These are phyloP conservation scores for Myanophis thanlyinensis DNA, from an alignment of 2,113 vertebrate genomes.

Conservation along the genomic window DNA sequence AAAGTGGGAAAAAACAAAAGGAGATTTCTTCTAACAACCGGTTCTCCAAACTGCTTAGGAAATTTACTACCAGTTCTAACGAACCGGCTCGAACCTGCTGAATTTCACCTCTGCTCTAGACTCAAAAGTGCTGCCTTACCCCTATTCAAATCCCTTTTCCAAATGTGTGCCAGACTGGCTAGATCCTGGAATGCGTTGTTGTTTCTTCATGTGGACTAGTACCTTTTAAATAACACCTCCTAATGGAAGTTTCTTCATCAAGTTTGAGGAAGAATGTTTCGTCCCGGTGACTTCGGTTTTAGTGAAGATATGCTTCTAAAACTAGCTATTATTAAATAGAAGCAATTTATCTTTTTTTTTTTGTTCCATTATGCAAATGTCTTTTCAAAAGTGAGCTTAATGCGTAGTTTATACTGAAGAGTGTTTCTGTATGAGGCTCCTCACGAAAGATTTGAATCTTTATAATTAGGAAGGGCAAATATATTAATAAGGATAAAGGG, in stretches of 20 bases:
- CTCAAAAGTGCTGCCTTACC: neutral
- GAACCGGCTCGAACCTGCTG: too few species aligned
- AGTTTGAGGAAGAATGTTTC: slow-evolving; percentile 51
- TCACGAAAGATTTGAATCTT: slow-evolving; percentile 80
- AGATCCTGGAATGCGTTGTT: neutral
- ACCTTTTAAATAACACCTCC: slow-evolving; percentile 35
- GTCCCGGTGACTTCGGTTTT: slow-evolving; percentile 40
- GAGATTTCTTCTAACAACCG: too few species aligned
- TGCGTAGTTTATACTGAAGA: slow-evolving; percentile 67
- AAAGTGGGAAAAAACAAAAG: too few species aligned
- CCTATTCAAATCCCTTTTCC: neutral
- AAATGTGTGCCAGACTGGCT: neutral
- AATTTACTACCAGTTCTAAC: too few species aligned
- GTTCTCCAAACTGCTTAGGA: too few species aligned
- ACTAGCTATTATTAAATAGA: slow-evolving; percentile 64
- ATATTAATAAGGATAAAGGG: slow-evolving; percentile 78
- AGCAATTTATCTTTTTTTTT: slow-evolving; percentile 68
- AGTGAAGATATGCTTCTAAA: slow-evolving; percentile 40
- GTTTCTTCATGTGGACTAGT: neutral
- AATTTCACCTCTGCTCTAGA: too few species aligned
- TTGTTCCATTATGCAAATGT: slow-evolving; percentile 69
- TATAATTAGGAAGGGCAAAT: slow-evolving; percentile 78
- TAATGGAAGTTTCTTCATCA: slow-evolving; percentile 43
- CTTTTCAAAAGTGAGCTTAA: slow-evolving; percentile 68
- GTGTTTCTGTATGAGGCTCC: slow-evolving; percentile 73